Conservation (phyloP, 2,113 vertebrate species). For the Chionis minor region DNA sequence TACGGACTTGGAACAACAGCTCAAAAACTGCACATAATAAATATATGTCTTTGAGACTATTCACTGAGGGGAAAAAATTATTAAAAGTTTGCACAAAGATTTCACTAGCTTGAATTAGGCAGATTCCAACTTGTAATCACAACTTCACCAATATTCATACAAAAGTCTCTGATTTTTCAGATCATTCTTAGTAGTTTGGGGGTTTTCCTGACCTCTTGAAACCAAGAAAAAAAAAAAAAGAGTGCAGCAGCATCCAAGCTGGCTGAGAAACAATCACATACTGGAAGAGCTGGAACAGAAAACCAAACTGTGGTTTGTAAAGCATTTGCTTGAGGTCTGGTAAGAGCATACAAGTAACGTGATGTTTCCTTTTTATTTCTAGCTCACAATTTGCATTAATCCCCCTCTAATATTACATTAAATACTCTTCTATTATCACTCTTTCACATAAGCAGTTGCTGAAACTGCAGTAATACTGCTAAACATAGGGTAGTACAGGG, state of each 20-base stretch:
- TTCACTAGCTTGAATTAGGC: slow-evolving; percentile 7
- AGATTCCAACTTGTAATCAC: neutral
- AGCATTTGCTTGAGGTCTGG: neutral
- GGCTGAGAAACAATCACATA: neutral
- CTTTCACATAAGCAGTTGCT: neutral
- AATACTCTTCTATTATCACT: neutral
- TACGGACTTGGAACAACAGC: neutral
- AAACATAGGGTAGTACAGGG: neutral
- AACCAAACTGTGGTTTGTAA: neutral
- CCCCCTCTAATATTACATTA: neutral
- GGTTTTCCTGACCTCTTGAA: neutral
- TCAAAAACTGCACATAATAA: slow-evolving; percentile 22
- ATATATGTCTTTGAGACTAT: slow-evolving; percentile 7
- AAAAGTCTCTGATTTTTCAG: neutral
- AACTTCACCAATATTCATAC: neutral
- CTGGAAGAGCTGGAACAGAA: neutral
- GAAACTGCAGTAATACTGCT: neutral
- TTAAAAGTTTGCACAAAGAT: neutral
- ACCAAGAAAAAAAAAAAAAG: neutral
- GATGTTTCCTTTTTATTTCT: neutral
- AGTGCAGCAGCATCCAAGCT: neutral
- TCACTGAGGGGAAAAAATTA: slow-evolving; percentile 10
- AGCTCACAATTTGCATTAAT: neutral
- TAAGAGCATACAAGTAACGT: neutral
- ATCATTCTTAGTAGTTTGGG: neutral